A percentile compares a stretch with the other conserved stretches of the same genome.
Evolutionary conservation across 2,888 invertebrate genomes (phyloP).

Genomic region (Microplitis deprimator): DNA sequence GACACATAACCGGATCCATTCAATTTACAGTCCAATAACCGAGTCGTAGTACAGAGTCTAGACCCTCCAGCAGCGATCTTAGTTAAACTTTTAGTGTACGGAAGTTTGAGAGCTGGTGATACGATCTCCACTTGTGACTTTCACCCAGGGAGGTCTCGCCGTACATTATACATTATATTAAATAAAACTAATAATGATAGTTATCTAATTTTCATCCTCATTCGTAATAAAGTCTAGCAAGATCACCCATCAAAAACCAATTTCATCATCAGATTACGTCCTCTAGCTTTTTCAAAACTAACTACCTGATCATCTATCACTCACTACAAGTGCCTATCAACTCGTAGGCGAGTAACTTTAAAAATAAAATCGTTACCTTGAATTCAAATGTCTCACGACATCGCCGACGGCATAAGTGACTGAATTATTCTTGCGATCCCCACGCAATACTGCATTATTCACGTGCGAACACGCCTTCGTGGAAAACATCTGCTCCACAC

Average conservation of each 20-base stretch:
- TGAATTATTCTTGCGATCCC: constrained; percentile 41
- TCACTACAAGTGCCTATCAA: background rate
- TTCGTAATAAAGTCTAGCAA: background rate
- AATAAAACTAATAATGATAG: constrained; percentile 27
- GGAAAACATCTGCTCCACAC: constrained; percentile 55
- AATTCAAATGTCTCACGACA: constrained; percentile 34
- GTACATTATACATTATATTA: constrained; percentile 2
- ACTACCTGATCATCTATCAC: background rate
- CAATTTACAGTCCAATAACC: constrained; percentile 49
- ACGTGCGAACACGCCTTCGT: constrained; percentile 52
- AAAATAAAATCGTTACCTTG: constrained; percentile 46
- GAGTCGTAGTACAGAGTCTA: constrained; percentile 38
- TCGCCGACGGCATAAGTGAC: constrained; percentile 29
- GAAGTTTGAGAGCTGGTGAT: constrained; percentile 1
- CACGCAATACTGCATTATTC: constrained; percentile 47
- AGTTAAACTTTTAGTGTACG: constrained; percentile 27
- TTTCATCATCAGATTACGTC: too few species aligned
- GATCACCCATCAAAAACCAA: background rate
- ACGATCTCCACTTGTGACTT: constrained; percentile 37
- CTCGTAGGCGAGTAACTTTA: constrained; percentile 24
- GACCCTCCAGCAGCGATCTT: constrained; percentile 39
- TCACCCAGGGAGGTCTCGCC: constrained; percentile 40
- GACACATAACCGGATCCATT: constrained; percentile 48
- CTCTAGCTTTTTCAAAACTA: background rate
- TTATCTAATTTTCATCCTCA: constrained; percentile 24